Base-by-base conservation (phyloP, 2,797 vertebrate genomes). In the Enteromius treurensis region DNA sequence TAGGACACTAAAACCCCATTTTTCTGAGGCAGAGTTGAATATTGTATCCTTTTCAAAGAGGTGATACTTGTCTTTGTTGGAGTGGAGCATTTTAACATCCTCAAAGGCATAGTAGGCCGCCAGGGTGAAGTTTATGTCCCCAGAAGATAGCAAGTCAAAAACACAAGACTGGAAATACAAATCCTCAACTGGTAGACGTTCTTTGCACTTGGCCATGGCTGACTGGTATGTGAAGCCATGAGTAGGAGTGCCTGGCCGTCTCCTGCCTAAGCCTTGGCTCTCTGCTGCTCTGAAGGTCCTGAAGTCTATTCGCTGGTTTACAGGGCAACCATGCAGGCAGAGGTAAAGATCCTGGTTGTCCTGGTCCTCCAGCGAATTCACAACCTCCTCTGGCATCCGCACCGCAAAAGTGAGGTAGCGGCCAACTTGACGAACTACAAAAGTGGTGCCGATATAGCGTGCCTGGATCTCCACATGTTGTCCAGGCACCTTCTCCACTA, bases 401-500 rank as follows among this genome's bases (percentile, higher is more conserved):
- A 97, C 96, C 0, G 98, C 98, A 0, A 99, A 99, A 19, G 97
- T 99, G 81, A 99, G 94, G 93, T 98, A 99, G 77, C 95, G 96
- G 62, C 98, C 98, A 1, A 99, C 97, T 92, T 99, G 97, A 86
- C 98, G 95, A 1, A 99, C 97, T 89, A 99, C 97, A 0, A 99
- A 96, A 89, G 98, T 99, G 86, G 98, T 99, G 64, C 97, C 97
- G 0, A 99, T 98, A 92, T 99, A 99, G 88, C 93, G 95, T 21
- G 98, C 98, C 92, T 98, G 97, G 88, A 99, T 99, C 93, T 99
- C 98, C 29, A 99, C 95, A 0, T 99, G 97, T 90, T 97, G 97
- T 76, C 98, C 98, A 0, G 97, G 94, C 42, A 96, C 97, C 91
- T 97, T 98, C 92, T 99, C 98, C 0, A 96, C 95, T 88, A 99